Base-by-base conservation (phyloP, 2,797 vertebrate species). In the Simalia tracyae region DNA sequence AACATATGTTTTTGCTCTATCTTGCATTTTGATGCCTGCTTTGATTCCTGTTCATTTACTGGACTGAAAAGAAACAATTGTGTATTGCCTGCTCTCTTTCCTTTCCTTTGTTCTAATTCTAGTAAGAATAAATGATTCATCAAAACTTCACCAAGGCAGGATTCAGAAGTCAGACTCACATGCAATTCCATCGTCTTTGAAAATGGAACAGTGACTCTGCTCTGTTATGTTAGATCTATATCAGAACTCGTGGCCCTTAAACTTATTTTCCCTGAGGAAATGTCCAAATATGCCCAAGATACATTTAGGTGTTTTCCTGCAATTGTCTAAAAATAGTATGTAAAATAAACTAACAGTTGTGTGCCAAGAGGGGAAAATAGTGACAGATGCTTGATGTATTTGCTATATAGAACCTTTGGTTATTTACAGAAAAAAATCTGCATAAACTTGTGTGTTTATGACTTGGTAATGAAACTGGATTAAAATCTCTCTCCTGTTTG, bases 131-230 rank as follows among this genome's bases (percentile, higher is more conserved):
- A 0, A 90, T 46, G 93, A 93, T 61, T 94, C 86, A 90, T 8
- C 61, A 19, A 68, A 72, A 64, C 28, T 89, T 92, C 90, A 72
- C 92, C 92, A 86, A 60, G 46, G 61, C 54, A 92, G 85, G 14
- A 88, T 89, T 86, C 24, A 17, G 91, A 0, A 95, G 87, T 92
- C 92, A 93, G 92, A 88, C 84, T 92, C 93, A 96, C 84, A 4
- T 93, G 92, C 59, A 89, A 8, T 86, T 84, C 19, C 42, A 24
- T 15, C 87, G 36, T 12, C 63, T 91, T 91, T 81, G 93, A 87
- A 86, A 89, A 89, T 86, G 89, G 87, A 96, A 94, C 94, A 68
- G 0, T n/a, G 42, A 19, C 61, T 86, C 93, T 95, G 60, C 85
- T 93, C 36, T 60, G 6, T 86, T 87, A 56, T 91, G 91, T 87